Evolutionary conservation across 2,888 invertebrate genomes (phyloP).

Genomic region (Cephalotes varians): DNA sequence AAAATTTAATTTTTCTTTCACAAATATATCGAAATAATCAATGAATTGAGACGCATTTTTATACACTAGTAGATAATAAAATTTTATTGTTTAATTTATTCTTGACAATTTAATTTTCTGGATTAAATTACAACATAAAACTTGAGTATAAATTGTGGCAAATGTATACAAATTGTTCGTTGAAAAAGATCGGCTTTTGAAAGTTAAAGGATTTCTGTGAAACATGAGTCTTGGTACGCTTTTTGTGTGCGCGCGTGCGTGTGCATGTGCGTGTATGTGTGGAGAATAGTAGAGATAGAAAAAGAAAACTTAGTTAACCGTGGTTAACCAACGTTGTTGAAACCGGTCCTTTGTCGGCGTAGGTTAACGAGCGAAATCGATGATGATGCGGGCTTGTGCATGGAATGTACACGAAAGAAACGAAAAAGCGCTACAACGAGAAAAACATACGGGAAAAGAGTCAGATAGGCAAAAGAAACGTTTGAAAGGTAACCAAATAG

Average conservation of each 20-base stretch:
- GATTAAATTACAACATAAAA: not conserved
- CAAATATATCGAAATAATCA: not conserved
- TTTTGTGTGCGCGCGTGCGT: too few relatives aligned
- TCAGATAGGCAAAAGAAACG: constrained; percentile 66
- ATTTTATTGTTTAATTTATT: constrained; percentile 9
- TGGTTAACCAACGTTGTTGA: constrained; percentile 28
- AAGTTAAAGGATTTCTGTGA: constrained; percentile 13
- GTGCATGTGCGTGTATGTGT: too few relatives aligned
- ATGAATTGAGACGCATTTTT: not conserved
- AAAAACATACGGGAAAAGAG: constrained; percentile 44
- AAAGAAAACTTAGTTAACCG: constrained; percentile 46
- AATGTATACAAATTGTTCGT: not conserved
- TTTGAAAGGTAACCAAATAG: constrained; percentile 62
- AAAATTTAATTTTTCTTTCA: constrained; percentile 20
- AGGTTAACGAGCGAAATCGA: constrained; percentile 68
- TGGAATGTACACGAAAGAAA: constrained; percentile 26
- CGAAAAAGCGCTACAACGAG: constrained; percentile 60
- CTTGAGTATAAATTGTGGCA: not conserved
- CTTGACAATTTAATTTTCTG: not conserved
- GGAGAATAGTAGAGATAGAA: not conserved
- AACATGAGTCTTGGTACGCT: not conserved
- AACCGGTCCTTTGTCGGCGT: constrained; percentile 65
- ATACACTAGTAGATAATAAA: not conserved
- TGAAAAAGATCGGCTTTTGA: constrained; percentile 9
- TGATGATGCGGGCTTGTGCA: constrained; percentile 65